A percentile compares a stretch with the other conserved stretches of the same genome.
phyloP scores from a whole-genome alignment of 2,797 vertebrate species.

The Artibeus jamaicensis region DNA sequence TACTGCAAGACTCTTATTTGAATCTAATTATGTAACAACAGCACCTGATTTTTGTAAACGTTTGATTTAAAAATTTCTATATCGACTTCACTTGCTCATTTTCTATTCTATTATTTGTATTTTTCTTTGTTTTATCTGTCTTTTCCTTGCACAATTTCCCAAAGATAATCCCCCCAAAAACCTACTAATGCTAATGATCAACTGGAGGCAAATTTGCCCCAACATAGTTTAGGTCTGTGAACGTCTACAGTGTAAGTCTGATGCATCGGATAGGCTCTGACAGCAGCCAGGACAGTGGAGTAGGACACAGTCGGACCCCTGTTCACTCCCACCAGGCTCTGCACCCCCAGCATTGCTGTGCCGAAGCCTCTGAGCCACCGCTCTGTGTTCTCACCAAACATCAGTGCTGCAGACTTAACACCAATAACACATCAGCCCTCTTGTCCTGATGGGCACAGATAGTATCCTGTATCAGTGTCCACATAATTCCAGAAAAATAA shows the following conservation, averaged over 20 bases:
- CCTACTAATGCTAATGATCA: slow-evolving; percentile 91
- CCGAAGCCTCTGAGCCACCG: slow-evolving; percentile 91
- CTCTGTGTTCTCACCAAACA: slow-evolving; percentile 91
- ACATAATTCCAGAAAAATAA: slow-evolving; percentile 92
- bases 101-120: slow-evolving; percentile 3
- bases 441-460: slow-evolving; percentile 95
- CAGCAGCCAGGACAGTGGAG: slow-evolving; percentile 84
- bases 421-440: slow-evolving; percentile 87
- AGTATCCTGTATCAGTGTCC: slow-evolving; percentile 92
- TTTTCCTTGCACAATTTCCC: slow-evolving; percentile 92
- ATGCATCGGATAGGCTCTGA: slow-evolving; percentile 86
- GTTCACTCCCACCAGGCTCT: slow-evolving; percentile 66
- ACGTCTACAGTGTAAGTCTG: slow-evolving; percentile 94
- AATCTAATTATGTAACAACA: background rate
- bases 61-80: background rate
- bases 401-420: slow-evolving; percentile 93
- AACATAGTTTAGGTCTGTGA: slow-evolving; percentile 93
- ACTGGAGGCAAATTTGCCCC: slow-evolving; percentile 95
- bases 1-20: background rate
- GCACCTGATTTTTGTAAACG: slow-evolving; percentile 7
- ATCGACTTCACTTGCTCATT: slow-evolving; percentile 6
- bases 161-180: slow-evolving; percentile 86
- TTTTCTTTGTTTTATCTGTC: slow-evolving; percentile 43
- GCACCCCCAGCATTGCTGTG: slow-evolving; percentile 88
- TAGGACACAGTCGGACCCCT: slow-evolving; percentile 90